Conservation (phyloP, 2,888 invertebrate species). For the Eilema griseolum region DNA sequence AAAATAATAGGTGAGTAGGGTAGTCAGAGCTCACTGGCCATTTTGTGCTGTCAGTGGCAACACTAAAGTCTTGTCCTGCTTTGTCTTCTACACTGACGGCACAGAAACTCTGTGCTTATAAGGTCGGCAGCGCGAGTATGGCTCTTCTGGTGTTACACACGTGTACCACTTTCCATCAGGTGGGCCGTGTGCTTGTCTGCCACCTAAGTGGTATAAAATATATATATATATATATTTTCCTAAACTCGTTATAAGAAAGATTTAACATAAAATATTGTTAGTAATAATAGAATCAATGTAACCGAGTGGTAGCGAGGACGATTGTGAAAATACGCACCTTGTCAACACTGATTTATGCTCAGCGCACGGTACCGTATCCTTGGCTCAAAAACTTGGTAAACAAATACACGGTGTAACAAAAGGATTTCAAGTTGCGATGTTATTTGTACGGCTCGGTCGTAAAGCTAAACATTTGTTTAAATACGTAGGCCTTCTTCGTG, state of each 20-base stretch:
- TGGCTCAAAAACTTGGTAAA: slow-evolving; percentile 59
- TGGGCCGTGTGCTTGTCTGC: no score
- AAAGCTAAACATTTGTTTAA: slow-evolving; percentile 51
- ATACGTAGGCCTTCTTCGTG: slow-evolving; percentile 32
- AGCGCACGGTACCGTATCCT: slow-evolving; percentile 57
- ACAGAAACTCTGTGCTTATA: no score
- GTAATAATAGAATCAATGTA: neutral
- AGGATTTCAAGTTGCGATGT: slow-evolving; percentile 48
- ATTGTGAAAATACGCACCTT: slow-evolving; percentile 66
- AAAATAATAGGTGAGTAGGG: no score
- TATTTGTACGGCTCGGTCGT: slow-evolving; percentile 51
- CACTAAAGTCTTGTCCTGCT: no score
- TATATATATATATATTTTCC: no score
- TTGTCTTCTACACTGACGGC: no score
- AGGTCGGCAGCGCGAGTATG: no score
- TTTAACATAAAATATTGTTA: neutral
- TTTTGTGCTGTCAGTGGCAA: no score
- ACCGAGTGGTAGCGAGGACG: slow-evolving; percentile 49
- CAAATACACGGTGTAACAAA: slow-evolving; percentile 52
- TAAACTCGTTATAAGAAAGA: neutral
- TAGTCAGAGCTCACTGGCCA: no score
- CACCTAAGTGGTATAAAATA: no score
- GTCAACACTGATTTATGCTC: slow-evolving; percentile 62
- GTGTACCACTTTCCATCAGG: no score
- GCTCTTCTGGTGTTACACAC: no score